Base-by-base conservation (phyloP, 2,113 vertebrate genomes). In the Nematolebias whitei region DNA sequence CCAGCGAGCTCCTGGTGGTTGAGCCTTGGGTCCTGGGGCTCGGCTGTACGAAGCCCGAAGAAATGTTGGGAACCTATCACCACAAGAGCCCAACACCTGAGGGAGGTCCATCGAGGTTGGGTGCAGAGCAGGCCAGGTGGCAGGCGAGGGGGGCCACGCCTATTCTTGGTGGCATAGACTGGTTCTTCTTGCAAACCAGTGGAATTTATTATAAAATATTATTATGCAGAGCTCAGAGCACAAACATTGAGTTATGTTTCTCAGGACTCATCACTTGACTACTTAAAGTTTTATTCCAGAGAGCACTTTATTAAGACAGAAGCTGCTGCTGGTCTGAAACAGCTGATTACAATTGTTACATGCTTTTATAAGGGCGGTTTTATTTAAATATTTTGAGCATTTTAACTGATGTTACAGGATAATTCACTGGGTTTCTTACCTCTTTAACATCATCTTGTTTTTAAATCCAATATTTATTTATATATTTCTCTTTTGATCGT, bases 221-320 rank as follows among this genome's bases (percentile, higher is more conserved):
- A 40, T 54, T 48, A 62, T 76, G 43, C 71, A 71, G 66, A 38
- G n/a, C 12, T 65, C 2, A 15, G 22, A 60, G n/a, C 58, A 49
- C 58, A 74, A 72, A 51, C 50, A 47, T 38, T 47, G 19, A 8
- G 41, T 55, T 71, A 76, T 11, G 10, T 78, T 79, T 74, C 82
- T 87, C 84, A 86, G 84, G 82, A 64, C 55, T 55, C 26, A 22
- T 83, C 50, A 50, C 71, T 56, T 18, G 39, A 78, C 63, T 66
- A 56, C 13, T 63, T 16, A 61, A 47, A 71, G 22, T 79, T 59
- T 58, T 74, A 15, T 58, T 47, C 51, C 22, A 63, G 60, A 68
- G 59, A 74, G 74, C 78, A 81, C 78, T 87, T 84, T 82, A 50
- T 24, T 47, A 74, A 75, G 51, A 58, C 68, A 48, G 43, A 62